Conservation (phyloP, 2,113 vertebrate species). For the Leptosomus discolor region DNA sequence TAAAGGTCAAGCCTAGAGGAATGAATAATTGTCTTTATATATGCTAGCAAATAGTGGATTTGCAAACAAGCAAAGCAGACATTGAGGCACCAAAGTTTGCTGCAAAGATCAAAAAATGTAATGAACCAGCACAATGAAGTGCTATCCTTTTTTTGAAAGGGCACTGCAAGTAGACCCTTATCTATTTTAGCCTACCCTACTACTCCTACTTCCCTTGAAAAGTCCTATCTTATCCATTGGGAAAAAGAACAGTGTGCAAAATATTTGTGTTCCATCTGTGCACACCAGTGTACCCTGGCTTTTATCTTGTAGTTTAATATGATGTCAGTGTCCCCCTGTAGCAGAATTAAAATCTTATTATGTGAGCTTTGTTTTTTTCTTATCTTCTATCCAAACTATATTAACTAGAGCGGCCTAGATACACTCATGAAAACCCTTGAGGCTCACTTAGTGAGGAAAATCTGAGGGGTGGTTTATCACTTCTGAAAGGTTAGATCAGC, state of each 20-base stretch:
- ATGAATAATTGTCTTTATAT: not conserved
- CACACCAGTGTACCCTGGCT: not conserved
- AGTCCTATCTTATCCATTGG: not conserved
- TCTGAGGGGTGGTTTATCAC: constrained; percentile 10
- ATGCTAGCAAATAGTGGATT: not conserved
- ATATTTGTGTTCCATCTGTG: not conserved
- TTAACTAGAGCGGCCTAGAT: not conserved
- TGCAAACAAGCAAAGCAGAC: constrained; percentile 10
- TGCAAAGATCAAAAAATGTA: not conserved
- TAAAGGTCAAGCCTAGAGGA: not conserved
- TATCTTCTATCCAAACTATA: not conserved
- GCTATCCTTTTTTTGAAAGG: not conserved
- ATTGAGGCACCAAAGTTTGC: not conserved
- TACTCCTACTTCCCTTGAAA: not conserved
- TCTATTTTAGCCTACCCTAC: not conserved
- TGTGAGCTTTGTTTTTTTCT: constrained; percentile 13
- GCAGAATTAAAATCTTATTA: constrained; percentile 42
- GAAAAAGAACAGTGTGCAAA: not conserved
- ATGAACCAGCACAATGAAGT: not conserved
- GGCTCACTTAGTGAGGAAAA: constrained; percentile 11
- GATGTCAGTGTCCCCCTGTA: not conserved
- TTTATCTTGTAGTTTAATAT: not conserved
- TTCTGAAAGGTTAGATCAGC: constrained; percentile 41
- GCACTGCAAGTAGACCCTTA: not conserved
- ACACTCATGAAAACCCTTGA: not conserved